A percentile compares a stretch with the other conserved stretches of the same genome.
phyloP scores from a whole-genome alignment of 2,888 invertebrate genomes.

The Heliconius sara region DNA sequence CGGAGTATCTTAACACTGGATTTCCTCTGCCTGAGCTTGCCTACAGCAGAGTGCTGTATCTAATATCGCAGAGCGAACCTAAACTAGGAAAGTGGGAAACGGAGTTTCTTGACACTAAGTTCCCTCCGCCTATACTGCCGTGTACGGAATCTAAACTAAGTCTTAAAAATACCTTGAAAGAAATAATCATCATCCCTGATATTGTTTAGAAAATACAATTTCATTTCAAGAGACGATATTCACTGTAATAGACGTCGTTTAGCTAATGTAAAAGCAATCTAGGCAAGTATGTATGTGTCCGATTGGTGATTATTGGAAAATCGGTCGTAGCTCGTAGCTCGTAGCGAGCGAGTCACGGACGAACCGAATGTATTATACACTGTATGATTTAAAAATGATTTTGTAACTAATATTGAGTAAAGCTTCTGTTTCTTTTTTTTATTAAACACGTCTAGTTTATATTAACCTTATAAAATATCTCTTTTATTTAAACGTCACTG shows the following conservation, averaged over 20 bases:
- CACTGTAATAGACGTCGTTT: constrained; percentile 3
- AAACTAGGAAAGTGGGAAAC: too few relatives aligned
- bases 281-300: constrained; percentile 19
- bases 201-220: neutral
- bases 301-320: constrained; percentile 20
- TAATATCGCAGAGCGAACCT: too few relatives aligned
- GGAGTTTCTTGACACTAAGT: too few relatives aligned
- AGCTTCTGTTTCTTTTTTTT: too few relatives aligned
- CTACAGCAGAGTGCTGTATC: too few relatives aligned
- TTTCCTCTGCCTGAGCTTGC: too few relatives aligned
- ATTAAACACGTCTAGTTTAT: too few relatives aligned
- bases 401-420: neutral
- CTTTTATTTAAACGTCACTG: neutral
- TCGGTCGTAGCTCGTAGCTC: neutral
- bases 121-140: too few relatives aligned
- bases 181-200: neutral
- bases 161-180: neutral
- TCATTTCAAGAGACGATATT: neutral
- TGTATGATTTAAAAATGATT: too few relatives aligned
- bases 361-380: neutral
- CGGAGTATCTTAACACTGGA: too few relatives aligned
- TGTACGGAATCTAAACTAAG: neutral
- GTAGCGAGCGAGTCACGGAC: neutral
- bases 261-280: constrained; percentile 12
- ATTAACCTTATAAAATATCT: too few relatives aligned